Base-by-base conservation (phyloP, 2,888 invertebrate species). In the Alentia gelatinosa region DNA sequence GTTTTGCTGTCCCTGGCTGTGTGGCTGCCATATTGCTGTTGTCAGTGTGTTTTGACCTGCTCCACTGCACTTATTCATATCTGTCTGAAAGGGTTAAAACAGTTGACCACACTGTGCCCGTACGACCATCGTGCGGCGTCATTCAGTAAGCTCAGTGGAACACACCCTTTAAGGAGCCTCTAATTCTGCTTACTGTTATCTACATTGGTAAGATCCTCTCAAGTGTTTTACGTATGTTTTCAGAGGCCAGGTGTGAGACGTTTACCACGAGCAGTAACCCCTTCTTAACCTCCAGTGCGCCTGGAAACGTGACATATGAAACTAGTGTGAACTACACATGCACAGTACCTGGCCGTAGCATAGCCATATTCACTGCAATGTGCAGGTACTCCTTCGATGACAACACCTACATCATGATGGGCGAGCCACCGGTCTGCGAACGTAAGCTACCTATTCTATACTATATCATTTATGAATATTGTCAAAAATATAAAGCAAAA, bases 391-490 rank as follows among this genome's bases (percentile, higher is more conserved):
- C 23, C 83, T 83, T 26, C 40, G 7, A 7, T 1, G 83, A 83
- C 83, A 83, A 83, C 83, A 40, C 83, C 26, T 83, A 83, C 83
- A 83, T 5, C 15, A 30, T 83, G 35, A n/a, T 83, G 83, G 83
- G 83, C 5, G 83, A 83, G 23, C 39, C 30, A 1, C 15, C 39
- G 37, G 40, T 37, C 19, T 75, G 75, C 26, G 5, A 37, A 75
- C 75, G 75, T 75, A 75, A 75, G 75, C 19, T 3, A 75, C 12
- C n/a, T n/a, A n/a, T n/a, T n/a, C n/a, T n/a, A n/a, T n/a, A n/a
- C n/a, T n/a, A n/a, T n/a, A n/a, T n/a, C n/a, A n/a, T n/a, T n/a
- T n/a, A n/a, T n/a, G n/a, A n/a, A n/a, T n/a, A n/a, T n/a, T n/a
- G n/a, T n/a, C n/a, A n/a, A n/a, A n/a, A n/a, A n/a, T n/a, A n/a